phyloP scores from a whole-genome alignment of 1,140 invertebrate genomes.

The Magallana angulata region DNA sequence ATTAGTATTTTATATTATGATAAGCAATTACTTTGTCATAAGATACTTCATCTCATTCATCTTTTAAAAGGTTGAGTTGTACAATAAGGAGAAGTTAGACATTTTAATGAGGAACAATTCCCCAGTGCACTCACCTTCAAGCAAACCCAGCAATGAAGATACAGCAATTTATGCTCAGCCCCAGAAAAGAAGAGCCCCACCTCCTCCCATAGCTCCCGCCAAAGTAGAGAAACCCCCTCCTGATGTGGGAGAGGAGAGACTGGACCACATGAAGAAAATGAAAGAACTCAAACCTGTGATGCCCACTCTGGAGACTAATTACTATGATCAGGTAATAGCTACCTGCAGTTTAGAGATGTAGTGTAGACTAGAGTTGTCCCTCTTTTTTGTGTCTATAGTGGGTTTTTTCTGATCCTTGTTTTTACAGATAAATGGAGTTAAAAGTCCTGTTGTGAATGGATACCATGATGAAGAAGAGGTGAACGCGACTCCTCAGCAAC shows the following conservation, averaged over 20 bases:
- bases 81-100: constrained; percentile 52
- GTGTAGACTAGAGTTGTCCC: too few species aligned
- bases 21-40: too few species aligned
- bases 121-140: neutral
- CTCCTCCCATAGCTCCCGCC: constrained; percentile 10
- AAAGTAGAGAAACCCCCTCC: constrained; percentile 35
- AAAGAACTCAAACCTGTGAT: constrained; percentile 65
- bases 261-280: constrained; percentile 73
- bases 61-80: constrained; percentile 57
- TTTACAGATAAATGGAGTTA: constrained; percentile 17
- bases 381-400: too few species aligned
- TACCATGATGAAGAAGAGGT: neutral
- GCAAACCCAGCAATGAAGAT: neutral
- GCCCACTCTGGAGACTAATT: constrained; percentile 59
- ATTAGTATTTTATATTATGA: too few species aligned
- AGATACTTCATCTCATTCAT: neutral
- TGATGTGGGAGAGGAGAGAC: constrained; percentile 65
- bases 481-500: neutral
- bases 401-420: too few species aligned
- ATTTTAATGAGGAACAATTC: constrained; percentile 49
- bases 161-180: neutral
- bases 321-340: constrained; percentile 67
- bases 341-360: neutral
- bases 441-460: neutral
- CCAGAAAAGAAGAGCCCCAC: constrained; percentile 22